Base-by-base conservation (phyloP, 2,113 vertebrate genomes). In the Polypterus senegalus region DNA sequence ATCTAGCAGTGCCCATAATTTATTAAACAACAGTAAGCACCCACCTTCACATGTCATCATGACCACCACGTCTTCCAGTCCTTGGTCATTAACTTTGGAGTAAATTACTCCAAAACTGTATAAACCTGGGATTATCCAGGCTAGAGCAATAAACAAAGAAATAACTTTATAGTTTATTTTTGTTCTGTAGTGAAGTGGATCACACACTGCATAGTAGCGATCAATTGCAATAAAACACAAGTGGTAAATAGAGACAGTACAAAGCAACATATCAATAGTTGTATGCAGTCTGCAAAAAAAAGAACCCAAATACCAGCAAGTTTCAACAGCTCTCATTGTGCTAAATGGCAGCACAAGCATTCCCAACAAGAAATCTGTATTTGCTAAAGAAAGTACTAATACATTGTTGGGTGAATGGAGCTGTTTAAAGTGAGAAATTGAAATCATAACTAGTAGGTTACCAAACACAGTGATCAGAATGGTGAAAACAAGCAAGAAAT, bases 261-360 rank as follows among this genome's bases (percentile, higher is more conserved):
- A 69, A 9, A 74, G 27, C 43, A 49, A 47, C 9, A 74, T 10
- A 5, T 69, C 73, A 11, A 70, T 57, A 6, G 73, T 9, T 46
- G 67, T 60, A 47, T 71, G 67, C 4, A 60, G 59, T 54, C 5
- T 49, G 58, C 73, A 76, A 63, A 74, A 69, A 5, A 6, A 4
- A n/a, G 1, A 7, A 1, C 67, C 61, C 3, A 71, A 70, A 9
- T 56, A 46, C 69, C 72, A 71, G 3, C 52, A 51, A 9, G 43
- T 60, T 53, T 62, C 61, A 46, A 69, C 54, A 1, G 64, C 57
- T 4, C 65, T 49, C 9, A 65, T 52, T n/a, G 70, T 48, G 51
- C 72, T 74, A 53, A 71, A 71, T n/a, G 69, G 69, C 67, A 74
- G 67, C 61, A 69, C 67, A 60, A 69, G 57, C 53, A 67, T 54